Conservation (phyloP, 2,797 vertebrate species). For the Sebastes minor region DNA sequence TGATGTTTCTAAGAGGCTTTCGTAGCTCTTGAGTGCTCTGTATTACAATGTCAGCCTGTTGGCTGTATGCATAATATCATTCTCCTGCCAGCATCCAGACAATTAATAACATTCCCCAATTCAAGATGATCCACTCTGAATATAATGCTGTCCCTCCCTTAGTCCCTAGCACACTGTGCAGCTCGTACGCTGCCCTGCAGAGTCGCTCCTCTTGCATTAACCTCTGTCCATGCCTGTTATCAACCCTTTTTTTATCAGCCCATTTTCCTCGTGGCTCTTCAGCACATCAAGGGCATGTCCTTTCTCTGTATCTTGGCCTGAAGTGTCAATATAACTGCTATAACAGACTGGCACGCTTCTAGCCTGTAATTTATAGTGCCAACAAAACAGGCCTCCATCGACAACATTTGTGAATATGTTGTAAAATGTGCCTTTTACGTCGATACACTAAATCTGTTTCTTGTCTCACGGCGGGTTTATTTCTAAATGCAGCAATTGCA, state of each 20-base stretch:
- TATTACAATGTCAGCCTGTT: constrained; percentile 41
- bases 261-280: constrained; percentile 54
- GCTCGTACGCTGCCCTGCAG: constrained; percentile 45
- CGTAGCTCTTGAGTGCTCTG: constrained; percentile 12
- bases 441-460: background rate
- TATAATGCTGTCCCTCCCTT: constrained; percentile 16
- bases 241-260: constrained; percentile 50
- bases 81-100: constrained; percentile 27
- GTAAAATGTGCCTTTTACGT: constrained; percentile 21
- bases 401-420: constrained; percentile 15
- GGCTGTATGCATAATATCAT: constrained; percentile 29
- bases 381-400: constrained; percentile 43
- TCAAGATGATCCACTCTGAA: constrained; percentile 23
- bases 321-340: constrained; percentile 48
- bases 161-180: constrained; percentile 34
- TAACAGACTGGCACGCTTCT: constrained; percentile 20
- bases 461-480: constrained; percentile 48
- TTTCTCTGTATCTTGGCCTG: constrained; percentile 50
- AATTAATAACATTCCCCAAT: constrained; percentile 29
- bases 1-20: constrained; percentile 71
- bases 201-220: constrained; percentile 62
- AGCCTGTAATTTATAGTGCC: constrained; percentile 46
- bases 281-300: constrained; percentile 71
- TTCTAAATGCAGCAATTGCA: constrained; percentile 35
- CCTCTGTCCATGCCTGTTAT: constrained; percentile 60